phyloP scores from a whole-genome alignment of 2,888 invertebrate genomes.

The Plutella xylostella region DNA sequence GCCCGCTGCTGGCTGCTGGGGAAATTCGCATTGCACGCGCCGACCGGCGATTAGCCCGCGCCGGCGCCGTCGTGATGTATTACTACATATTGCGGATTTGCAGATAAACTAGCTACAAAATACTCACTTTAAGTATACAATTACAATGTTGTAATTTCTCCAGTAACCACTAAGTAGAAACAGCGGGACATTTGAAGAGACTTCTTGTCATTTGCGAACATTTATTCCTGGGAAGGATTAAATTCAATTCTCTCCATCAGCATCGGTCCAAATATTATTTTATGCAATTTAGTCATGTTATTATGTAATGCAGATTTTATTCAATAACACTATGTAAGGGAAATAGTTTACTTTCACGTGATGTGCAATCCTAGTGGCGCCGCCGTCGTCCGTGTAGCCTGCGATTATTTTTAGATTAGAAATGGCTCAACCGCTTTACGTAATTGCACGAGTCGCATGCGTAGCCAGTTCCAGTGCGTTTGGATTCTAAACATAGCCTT shows the following conservation, averaged over 20 bases:
- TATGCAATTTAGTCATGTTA: not conserved
- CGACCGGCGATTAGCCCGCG: constrained; percentile 46
- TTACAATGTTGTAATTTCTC: constrained; percentile 15
- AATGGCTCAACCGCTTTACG: constrained; percentile 70
- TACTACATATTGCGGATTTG: constrained; percentile 49
- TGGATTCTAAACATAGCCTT: constrained; percentile 64
- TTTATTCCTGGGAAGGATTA: not conserved
- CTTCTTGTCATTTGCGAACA: not conserved
- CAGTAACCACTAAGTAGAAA: not conserved
- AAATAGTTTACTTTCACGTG: constrained; percentile 66
- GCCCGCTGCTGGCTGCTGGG: constrained; percentile 40
- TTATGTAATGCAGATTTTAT: not conserved
- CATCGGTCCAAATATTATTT: not conserved
- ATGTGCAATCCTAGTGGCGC: constrained; percentile 63
- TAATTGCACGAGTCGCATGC: constrained; percentile 66
- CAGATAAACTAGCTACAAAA: constrained; percentile 6
- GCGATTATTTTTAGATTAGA: constrained; percentile 71
- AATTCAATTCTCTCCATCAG: not conserved
- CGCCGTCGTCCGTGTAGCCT: constrained; percentile 54
- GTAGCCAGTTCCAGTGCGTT: constrained; percentile 61
- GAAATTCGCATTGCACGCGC: constrained; percentile 56
- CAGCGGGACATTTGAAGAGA: not conserved
- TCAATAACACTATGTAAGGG: constrained; percentile 26
- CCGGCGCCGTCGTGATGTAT: constrained; percentile 55
- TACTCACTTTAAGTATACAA: not conserved